These are phyloP conservation scores for Druceiella hillmani DNA, from an alignment of 2,888 invertebrate genomes.

Conservation along the genomic window DNA sequence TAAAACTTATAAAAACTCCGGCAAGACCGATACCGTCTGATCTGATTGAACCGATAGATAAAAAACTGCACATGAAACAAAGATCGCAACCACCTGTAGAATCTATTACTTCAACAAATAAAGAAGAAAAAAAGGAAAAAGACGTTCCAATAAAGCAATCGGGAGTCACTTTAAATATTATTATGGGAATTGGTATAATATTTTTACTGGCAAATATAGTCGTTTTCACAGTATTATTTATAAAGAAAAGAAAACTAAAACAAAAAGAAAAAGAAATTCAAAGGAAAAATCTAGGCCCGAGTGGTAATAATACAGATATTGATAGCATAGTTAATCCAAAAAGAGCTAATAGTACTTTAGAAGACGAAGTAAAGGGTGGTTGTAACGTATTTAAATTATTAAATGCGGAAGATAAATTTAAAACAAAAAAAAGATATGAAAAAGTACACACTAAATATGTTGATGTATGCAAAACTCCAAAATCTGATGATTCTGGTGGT, in stretches of 20 bases:
- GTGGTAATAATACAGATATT: conserved; percentile 47
- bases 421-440: conserved; percentile 48
- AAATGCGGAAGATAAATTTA: conserved; percentile 34
- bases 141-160: conserved; percentile 47
- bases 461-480: conserved; percentile 51
- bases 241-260: conserved; percentile 56
- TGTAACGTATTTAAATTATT: conserved; percentile 57
- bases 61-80: too few species aligned
- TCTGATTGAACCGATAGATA: conserved; percentile 31
- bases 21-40: conserved; percentile 33
- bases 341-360: conserved; percentile 41
- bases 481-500: conserved; percentile 51
- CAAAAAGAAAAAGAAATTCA: conserved; percentile 44
- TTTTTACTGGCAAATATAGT: conserved; percentile 69
- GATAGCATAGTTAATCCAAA: conserved; percentile 45
- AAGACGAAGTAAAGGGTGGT: conserved; percentile 47
- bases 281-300: conserved; percentile 40
- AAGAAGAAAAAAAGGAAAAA: conserved; percentile 25
- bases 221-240: conserved; percentile 62
- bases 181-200: conserved; percentile 60
- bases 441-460: conserved; percentile 48
- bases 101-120: conserved; percentile 29
- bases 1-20: conserved; percentile 40
- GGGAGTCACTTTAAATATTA: conserved; percentile 56
- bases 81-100: too few species aligned